phyloP scores from a whole-genome alignment of 2,888 invertebrate species.

The Pantelozetes paolii region DNA sequence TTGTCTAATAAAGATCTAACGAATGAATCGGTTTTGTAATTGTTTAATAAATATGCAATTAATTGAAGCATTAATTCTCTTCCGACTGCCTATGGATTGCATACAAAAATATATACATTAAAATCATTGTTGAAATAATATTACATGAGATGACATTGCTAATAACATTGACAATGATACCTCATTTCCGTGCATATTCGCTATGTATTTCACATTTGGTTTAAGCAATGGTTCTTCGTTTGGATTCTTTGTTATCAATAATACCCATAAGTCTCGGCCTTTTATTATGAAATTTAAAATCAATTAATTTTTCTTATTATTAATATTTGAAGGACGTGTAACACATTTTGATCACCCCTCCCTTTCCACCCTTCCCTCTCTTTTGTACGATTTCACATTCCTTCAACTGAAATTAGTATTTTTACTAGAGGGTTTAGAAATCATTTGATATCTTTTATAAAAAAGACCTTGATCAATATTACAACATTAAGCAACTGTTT shows the following conservation, averaged over 20 bases:
- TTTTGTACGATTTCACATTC: no score
- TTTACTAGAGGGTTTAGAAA: no score
- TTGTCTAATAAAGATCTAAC: conserved; percentile 76
- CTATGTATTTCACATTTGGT: conserved; percentile 97
- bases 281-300: no score
- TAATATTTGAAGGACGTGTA: no score
- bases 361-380: no score
- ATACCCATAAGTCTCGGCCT: conserved; percentile 89
- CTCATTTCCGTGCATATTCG: conserved; percentile 90
- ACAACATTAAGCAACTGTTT: no score
- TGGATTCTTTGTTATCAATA: conserved; percentile 63
- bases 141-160: conserved; percentile 9
- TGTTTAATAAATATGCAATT: conserved; percentile 78
- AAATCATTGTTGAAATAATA: conserved; percentile 2
- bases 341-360: no score
- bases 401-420: no score
- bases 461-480: no score
- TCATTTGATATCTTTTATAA: no score
- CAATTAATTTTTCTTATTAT: no score
- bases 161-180: conserved; percentile 42
- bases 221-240: conserved; percentile 56
- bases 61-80: conserved; percentile 87
- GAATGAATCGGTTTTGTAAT: conserved; percentile 75
- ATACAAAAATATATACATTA: neutral
- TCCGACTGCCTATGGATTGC: conserved; percentile 68